These are phyloP conservation scores for Spea bombifrons DNA, from an alignment of 2,113 vertebrate genomes.

Conservation along the genomic window DNA sequence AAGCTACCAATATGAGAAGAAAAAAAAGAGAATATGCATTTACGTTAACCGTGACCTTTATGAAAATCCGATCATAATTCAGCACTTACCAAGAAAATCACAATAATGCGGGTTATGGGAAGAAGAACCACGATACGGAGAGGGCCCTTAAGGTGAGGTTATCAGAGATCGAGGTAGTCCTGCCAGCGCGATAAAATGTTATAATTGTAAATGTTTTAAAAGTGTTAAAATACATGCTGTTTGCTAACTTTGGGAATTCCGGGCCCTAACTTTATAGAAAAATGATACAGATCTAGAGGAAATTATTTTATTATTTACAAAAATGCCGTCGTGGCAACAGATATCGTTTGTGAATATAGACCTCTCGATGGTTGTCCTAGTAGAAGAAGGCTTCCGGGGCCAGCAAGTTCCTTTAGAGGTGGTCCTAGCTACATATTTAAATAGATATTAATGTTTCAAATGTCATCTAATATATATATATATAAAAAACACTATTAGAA, in stretches of 20 bases:
- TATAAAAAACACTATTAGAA: no score
- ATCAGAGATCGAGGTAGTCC: conserved; percentile 28
- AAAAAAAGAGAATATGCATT: conserved; percentile 2
- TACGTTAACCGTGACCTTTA: conserved; percentile 40
- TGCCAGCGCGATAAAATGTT: conserved; percentile 1
- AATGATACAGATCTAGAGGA: background rate
- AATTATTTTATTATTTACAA: background rate
- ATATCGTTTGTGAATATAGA: no score
- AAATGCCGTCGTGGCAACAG: background rate
- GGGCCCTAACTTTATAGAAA: background rate
- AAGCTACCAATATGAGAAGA: conserved; percentile 9
- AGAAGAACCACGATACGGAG: conserved; percentile 20
- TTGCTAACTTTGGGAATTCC: background rate
- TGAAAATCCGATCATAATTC: conserved; percentile 33
- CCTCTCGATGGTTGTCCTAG: no score
- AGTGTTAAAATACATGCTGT: conserved; percentile 5
- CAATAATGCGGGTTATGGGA: conserved; percentile 39
- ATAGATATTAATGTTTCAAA: no score
- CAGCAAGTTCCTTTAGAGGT: no score
- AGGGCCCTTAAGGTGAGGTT: conserved; percentile 27
- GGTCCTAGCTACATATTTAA: no score
- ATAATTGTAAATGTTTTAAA: conserved; percentile 10
- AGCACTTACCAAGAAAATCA: conserved; percentile 31
- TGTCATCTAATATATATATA: no score
- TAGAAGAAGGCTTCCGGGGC: no score